Evolutionary conservation across 2,888 invertebrate species (phyloP), one percentile per base, ranked within the genome.

Genomic region (Tetranychus truncatus): DNA sequence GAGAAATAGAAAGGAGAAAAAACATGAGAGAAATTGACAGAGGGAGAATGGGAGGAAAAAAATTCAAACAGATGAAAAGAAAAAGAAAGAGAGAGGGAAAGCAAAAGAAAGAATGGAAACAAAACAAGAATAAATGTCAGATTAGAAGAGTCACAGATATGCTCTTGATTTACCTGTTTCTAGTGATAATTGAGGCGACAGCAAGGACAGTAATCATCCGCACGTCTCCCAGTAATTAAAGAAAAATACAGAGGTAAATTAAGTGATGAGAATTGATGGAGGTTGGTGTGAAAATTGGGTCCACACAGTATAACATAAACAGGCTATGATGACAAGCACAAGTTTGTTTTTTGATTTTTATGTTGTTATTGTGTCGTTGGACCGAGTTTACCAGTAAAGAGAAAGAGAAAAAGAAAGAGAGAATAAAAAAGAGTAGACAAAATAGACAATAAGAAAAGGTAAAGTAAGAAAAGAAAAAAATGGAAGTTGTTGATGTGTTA

Each of bases 51-150:
- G 34, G 34, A 34, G 34, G 34, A 34, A 34, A 34, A 34, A 34
- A 34, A 34, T 34, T 34, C 34, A 34, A 34, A 34, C 34, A 72
- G 72, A 72, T 24, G 20, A 44, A 72, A 44, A 72, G 66, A 73
- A 66, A 75, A 34, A 75, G 75, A 55, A 44, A 72, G 46, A 72
- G 72, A 75, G 75, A 75, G 75, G 76, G 75, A 66, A 67, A 76
- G 21, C 72, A 55, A 15, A 15, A 55, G 15, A 55, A 55, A 15
- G 9, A 15, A 55, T 55, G 15, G 55, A 55, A 15, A 55, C 55
- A 55, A 15, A 55, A 55, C 9, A 55, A 9, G 15, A 55, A 15
- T 15, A 55, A 15, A 55, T 55, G 9, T 15, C 55, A 55, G 55
- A 34, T 34, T 55, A 55, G 15, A 15, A 55, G 55, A 55, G 55